These are phyloP conservation scores for Intellagama lesueurii DNA, from an alignment of 2,797 vertebrate species.

Conservation along the genomic window DNA sequence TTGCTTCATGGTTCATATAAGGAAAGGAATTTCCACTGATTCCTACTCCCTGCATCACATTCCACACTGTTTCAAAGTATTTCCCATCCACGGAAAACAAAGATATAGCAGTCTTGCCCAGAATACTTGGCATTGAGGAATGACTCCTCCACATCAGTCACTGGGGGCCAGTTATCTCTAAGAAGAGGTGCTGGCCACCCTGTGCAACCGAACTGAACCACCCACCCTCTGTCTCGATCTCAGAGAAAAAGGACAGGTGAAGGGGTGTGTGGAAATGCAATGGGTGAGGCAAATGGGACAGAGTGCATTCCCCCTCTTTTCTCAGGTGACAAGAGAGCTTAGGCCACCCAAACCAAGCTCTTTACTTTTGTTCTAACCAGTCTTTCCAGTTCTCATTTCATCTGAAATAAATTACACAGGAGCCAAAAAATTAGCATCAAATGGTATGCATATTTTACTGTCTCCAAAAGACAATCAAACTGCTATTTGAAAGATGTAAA, in stretches of 20 bases:
- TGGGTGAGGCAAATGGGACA: neutral
- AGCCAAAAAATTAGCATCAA: slow-evolving; percentile 54
- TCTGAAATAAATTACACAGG: slow-evolving; percentile 55
- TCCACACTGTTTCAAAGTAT: neutral
- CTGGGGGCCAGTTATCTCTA: neutral
- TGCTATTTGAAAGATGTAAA: slow-evolving; percentile 60
- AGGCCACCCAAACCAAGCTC: neutral
- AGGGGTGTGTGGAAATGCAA: too few species aligned
- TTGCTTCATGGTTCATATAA: neutral
- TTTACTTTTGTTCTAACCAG: slow-evolving; percentile 41
- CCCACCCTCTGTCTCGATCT: neutral
- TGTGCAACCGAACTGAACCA: neutral
- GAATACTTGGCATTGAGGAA: neutral
- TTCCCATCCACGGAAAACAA: neutral
- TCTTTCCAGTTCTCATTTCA: slow-evolving; percentile 39
- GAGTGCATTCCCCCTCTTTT: neutral
- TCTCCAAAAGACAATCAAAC: slow-evolving; percentile 59
- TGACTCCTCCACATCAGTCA: neutral
- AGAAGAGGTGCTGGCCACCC: neutral
- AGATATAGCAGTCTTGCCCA: neutral
- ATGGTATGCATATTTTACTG: slow-evolving; percentile 39
- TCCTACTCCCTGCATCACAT: neutral
- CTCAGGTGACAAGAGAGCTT: neutral
- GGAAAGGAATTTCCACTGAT: neutral
- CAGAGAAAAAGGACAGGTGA: neutral